phyloP scores from a whole-genome alignment of 2,113 vertebrate genomes.

The Stomatorhinus ivindoensis region DNA sequence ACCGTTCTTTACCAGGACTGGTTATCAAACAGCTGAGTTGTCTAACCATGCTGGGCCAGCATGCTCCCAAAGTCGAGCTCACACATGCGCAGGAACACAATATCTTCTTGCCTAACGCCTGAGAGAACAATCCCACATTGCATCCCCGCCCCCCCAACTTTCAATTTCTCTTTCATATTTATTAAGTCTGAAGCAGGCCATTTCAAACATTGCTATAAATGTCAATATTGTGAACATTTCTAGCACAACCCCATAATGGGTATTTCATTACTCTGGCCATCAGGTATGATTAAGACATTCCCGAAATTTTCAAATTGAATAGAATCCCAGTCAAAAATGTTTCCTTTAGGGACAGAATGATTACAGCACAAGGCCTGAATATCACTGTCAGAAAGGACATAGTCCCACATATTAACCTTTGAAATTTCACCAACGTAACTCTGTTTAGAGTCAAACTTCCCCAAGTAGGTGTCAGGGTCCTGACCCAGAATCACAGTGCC shows the following conservation, averaged over 20 bases:
- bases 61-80: no score
- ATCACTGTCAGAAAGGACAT: constrained; percentile 52
- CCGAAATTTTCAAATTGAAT: constrained; percentile 54
- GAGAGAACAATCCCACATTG: no score
- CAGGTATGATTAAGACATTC: not conserved
- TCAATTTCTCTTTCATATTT: no score
- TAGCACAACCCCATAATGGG: not conserved
- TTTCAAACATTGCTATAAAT: not conserved
- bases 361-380: constrained; percentile 56
- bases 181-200: not conserved
- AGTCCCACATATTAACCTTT: constrained; percentile 72
- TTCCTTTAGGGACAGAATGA: constrained; percentile 52
- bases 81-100: not conserved
- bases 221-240: not conserved
- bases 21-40: not conserved
- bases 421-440: constrained; percentile 66
- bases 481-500: constrained; percentile 62
- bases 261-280: not conserved
- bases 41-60: not conserved
- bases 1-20: not conserved
- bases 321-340: constrained; percentile 67
- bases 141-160: no score
- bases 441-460: constrained; percentile 52
- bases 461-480: constrained; percentile 58
- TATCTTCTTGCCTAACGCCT: not conserved